Percentiles rank a stretch among this genome's conserved stretches.
phyloP scores from a whole-genome alignment of 2,888 invertebrate genomes.

The Nematopogon swammerdamellus region DNA sequence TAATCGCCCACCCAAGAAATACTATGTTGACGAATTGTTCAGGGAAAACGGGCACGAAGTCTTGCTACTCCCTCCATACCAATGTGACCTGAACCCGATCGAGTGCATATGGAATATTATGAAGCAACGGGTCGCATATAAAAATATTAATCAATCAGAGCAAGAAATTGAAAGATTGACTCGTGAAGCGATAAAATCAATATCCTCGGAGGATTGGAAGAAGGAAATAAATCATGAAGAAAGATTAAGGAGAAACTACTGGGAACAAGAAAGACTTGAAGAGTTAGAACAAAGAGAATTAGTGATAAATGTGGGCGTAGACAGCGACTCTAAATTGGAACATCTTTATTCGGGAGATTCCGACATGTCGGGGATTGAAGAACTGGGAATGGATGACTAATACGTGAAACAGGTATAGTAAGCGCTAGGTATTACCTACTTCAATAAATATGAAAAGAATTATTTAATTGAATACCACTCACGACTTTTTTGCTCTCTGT shows the following conservation, averaged over 20 bases:
- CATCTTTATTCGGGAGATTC: too few species aligned
- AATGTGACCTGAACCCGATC: too few species aligned
- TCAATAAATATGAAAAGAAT: too few species aligned
- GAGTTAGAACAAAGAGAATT: background rate
- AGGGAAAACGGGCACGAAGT: background rate
- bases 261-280: background rate
- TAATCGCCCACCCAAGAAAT: background rate
- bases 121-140: slow-evolving; percentile 17
- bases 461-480: too few species aligned
- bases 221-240: slow-evolving; percentile 12
- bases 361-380: background rate
- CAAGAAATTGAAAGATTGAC: slow-evolving; percentile 14
- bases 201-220: slow-evolving; percentile 12
- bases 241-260: slow-evolving; percentile 10
- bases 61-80: slow-evolving; percentile 1
- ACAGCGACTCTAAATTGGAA: too few species aligned
- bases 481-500: too few species aligned
- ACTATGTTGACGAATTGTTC: background rate
- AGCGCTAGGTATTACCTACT: too few species aligned
- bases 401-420: too few species aligned
- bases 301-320: too few species aligned
- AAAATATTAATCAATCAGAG: slow-evolving; percentile 16
- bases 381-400: too few species aligned
- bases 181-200: slow-evolving; percentile 10
- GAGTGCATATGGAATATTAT: slow-evolving; percentile 15